Conservation (phyloP, 2,113 vertebrate genomes). For the Turdus rufiventris region DNA sequence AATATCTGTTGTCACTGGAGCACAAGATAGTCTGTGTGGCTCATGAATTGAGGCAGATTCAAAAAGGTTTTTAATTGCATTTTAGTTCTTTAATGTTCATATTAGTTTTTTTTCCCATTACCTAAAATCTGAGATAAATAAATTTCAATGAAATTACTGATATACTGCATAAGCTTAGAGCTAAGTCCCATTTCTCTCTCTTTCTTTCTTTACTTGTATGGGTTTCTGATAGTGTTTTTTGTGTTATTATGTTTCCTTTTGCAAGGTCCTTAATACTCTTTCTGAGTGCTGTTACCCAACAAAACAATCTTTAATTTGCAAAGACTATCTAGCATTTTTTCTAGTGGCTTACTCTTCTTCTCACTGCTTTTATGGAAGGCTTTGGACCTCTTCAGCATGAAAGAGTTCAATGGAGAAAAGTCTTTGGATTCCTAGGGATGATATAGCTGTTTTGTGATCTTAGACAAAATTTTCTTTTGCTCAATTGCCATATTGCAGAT, state of each 20-base stretch:
- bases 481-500: neutral
- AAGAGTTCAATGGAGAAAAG: neutral
- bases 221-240: neutral
- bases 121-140: neutral
- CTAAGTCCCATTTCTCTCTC: neutral
- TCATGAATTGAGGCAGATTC: neutral
- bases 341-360: neutral
- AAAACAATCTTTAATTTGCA: neutral
- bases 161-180: neutral
- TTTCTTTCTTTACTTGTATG: neutral
- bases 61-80: neutral
- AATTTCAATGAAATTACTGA: neutral
- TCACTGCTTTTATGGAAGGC: neutral
- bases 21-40: neutral
- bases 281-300: neutral
- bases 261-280: neutral
- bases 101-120: neutral
- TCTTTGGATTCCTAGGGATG: neutral
- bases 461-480: neutral
- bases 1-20: neutral
- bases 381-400: neutral
- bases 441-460: neutral
- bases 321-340: neutral
- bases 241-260: neutral
- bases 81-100: neutral